Evolutionary conservation across 2,113 vertebrate genomes (phyloP), one percentile per base, ranked within the genome.

Genomic region (Toxotes chatareus): DNA sequence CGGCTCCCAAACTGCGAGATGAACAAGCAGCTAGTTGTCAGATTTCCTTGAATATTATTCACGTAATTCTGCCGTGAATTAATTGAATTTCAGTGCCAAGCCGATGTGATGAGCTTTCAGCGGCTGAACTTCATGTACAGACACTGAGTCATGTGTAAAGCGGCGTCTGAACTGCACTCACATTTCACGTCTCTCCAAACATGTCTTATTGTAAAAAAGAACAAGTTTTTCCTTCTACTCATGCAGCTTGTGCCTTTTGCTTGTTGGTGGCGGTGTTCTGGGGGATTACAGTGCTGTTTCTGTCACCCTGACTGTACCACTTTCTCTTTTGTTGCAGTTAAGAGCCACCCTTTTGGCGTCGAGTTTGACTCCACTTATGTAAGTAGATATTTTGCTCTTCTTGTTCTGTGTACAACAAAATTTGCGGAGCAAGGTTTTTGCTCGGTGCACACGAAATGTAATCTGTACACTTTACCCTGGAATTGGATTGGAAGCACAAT

Each of bases 341-440:
- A 90, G 84, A 93, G 55, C 67, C 94, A 95, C 27, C 95, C 95
- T 0, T 95, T 95, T 88, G 94, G 95, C 59, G 65, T 46, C 0
- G 85, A 92, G 0, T 96, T 96, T 85, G 95, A 95, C 69, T 1
- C 61, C 1, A 19, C 76, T 62, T 95, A 94, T 90, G 95, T 96
- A 90, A 95, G 95, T 95, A 87, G 1, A 80, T 72, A 0, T 67
- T 57, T 82, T 68, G n/a, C 5, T n/a, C 40, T 57, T 21, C 61
- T 8, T 9, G 4, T 47, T 42, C 19, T 71, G 51, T 67, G 51
- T 12, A 40, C 7, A 21, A 16, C 13, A 56, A 36, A 44, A 64
- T 27, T 46, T 78, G 31, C 27, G 19, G 14, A 64, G 31, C 31
- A 57, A 51, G 34, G 59, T 57, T 80, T 65, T 42, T 80, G 16